Base-by-base conservation (phyloP, 92 coral and sea anemone species). In the Virgularia gustaviana region DNA sequence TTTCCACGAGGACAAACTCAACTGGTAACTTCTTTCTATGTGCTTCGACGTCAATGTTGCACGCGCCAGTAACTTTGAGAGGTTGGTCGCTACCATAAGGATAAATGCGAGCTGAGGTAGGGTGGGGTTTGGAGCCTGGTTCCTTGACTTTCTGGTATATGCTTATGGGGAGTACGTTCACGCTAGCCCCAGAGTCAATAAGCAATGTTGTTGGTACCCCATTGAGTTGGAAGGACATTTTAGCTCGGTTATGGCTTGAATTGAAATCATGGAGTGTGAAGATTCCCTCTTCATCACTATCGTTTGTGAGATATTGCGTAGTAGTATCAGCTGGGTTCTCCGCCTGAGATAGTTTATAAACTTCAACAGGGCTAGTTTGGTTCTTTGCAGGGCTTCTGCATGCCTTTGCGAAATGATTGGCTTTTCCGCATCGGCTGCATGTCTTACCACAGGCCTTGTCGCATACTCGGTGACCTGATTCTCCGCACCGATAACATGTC, bases 401-500 rank as follows among this genome's bases (percentile, higher is more conserved):
- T 8, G 8, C 30, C 6, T 56, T 56, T 2, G 62, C 5, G 33
- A 56, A 56, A 16, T 56, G 62, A 25, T 56, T 56, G 6, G 20
- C 28, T 16, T 56, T 56, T 10, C 62, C 62, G 15, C 62, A 56
- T 5, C 62, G 62, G 27, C 62, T 56, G 29, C 62, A 49, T 49
- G 55, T 49, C 55, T 49, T 49, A 16, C 55, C 55, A 16, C 55
- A 27, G 18, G 55, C 18, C 18, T 56, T 56, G 31, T 56, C 62
- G 28, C 62, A 9, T 7, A 25, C 28, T 7, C 62, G 33, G 29
- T 56, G 62, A 2, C 33, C 62, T 10, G 28, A 34, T 27, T 56
- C 62, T 6, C 62, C 62, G 28, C 62, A 56, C 20, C 62, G 62
- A 16, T 56, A 56, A 16, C 62, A 56, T 4, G 55, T 49, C 55